phyloP scores from a whole-genome alignment of 2,113 vertebrate species.

The Stomatorhinus ivindoensis region DNA sequence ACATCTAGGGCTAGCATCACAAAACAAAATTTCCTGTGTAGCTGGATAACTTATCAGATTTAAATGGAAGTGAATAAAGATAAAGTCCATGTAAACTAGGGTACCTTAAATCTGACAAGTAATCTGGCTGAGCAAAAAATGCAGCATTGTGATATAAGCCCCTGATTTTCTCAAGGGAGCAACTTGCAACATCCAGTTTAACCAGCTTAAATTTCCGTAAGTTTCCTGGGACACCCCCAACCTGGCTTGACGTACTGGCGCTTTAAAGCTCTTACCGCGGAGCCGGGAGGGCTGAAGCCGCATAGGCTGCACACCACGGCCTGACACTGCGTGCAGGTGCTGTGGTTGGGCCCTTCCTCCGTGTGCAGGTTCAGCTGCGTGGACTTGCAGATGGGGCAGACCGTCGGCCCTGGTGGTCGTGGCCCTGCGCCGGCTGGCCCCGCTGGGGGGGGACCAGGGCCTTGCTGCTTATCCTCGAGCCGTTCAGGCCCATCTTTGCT shows the following conservation, averaged over 20 bases:
- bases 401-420: constrained; percentile 31
- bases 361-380: constrained; percentile 73
- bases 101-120: not conserved
- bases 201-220: not conserved
- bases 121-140: not conserved
- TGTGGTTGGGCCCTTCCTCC: constrained; percentile 83
- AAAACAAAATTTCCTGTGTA: not conserved
- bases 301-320: constrained; percentile 90
- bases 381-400: constrained; percentile 87
- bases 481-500: constrained; percentile 27
- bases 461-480: constrained; percentile 2
- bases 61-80: not conserved
- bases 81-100: not conserved
- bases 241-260: not conserved
- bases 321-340: constrained; percentile 85
- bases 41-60: not conserved
- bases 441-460: constrained; percentile 29
- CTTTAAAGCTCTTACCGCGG: constrained; percentile 50
- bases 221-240: not conserved
- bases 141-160: not conserved
- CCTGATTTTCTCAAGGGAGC: not conserved
- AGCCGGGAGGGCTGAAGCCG: constrained; percentile 86
- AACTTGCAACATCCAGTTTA: not conserved
- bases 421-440: constrained; percentile 13
- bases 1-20: not conserved